phyloP scores from a whole-genome alignment of 2,113 vertebrate genomes.

The Xiphorhynchus elegans region DNA sequence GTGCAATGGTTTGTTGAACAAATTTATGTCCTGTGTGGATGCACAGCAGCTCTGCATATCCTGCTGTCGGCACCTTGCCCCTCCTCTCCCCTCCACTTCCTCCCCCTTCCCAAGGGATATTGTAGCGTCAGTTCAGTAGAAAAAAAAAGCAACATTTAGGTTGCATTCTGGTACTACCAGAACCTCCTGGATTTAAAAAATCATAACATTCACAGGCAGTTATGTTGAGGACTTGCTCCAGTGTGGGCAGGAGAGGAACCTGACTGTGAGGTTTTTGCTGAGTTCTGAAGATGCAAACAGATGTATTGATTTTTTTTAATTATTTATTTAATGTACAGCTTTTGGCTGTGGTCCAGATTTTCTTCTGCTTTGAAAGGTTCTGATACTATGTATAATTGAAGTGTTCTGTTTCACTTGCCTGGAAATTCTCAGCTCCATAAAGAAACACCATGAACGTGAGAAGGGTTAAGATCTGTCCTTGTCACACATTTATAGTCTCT shows the following conservation, averaged over 20 bases:
- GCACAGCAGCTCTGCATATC: neutral
- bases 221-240: neutral
- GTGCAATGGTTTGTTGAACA: neutral
- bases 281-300: neutral
- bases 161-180: neutral
- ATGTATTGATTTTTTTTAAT: neutral
- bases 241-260: neutral
- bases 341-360: neutral
- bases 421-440: neutral
- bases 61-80: neutral
- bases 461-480: neutral
- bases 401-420: neutral
- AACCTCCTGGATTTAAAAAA: neutral
- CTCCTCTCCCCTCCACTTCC: neutral
- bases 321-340: neutral
- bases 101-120: rapidly evolving
- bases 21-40: neutral
- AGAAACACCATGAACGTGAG: neutral
- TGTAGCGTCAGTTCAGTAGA: neutral
- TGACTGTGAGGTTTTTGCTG: neutral
- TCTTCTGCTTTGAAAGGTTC: neutral
- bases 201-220: neutral
- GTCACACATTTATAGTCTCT: neutral
- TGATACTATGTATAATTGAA: neutral
- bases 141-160: neutral